These are phyloP conservation scores for Hydractinia symbiolongicarpus DNA, from an alignment of 30 jellyfish, hydroid and myxozoan genomes.

Conservation along the genomic window DNA sequence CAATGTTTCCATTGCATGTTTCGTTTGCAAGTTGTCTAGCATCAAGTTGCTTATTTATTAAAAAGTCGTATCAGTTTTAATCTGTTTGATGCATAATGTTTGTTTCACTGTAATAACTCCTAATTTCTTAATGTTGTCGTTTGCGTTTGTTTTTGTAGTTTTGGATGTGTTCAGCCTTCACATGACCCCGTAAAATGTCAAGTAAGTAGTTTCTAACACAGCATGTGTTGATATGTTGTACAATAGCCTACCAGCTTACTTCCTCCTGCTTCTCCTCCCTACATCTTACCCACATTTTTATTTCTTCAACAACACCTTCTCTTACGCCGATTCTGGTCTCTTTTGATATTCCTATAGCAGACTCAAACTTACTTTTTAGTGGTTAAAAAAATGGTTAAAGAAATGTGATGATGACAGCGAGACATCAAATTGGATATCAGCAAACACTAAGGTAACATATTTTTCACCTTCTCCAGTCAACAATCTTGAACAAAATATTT, in stretches of 20 bases:
- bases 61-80: no score
- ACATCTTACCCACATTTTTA: not conserved
- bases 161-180: constrained; percentile 92
- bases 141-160: constrained; percentile 36
- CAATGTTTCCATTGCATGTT: no score
- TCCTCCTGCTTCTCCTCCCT: not conserved
- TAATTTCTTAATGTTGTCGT: no score
- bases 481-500: no score
- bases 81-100: no score
- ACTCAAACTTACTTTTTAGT: constrained; percentile 34
- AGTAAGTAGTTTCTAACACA: constrained; percentile 21
- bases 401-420: constrained; percentile 98
- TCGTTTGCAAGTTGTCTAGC: no score
- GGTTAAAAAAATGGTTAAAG: constrained; percentile 91
- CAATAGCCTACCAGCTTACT: not conserved
- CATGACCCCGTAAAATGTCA: constrained; percentile 93
- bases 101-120: no score
- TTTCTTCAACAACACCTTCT: not conserved
- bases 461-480: not conserved
- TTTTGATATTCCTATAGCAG: not conserved
- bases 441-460: constrained; percentile 74
- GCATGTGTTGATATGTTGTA: not conserved
- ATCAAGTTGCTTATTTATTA: no score
- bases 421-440: constrained; percentile 97
- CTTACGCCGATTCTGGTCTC: not conserved